Conservation (phyloP, 1,140 invertebrate genomes). For the Micrasema minimum region DNA sequence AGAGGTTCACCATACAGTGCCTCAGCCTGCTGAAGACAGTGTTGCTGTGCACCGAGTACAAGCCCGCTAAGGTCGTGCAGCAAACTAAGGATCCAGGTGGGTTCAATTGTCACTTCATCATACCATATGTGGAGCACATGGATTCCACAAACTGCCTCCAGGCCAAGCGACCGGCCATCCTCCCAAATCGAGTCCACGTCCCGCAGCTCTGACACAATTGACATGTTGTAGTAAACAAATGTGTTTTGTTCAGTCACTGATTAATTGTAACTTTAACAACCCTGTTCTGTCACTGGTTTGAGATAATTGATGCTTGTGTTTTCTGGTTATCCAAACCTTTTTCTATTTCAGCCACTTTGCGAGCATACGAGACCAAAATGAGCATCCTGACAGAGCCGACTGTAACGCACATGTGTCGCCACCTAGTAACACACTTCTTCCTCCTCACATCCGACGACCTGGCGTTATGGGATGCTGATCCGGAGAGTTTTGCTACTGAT, state of each 20-base stretch:
- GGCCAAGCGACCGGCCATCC: no score
- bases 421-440: constrained; percentile 90
- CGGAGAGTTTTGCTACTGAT: constrained; percentile 89
- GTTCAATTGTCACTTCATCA: neutral
- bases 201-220: no score
- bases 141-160: no score
- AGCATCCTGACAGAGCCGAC: constrained; percentile 59
- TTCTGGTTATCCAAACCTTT: no score
- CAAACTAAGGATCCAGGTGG: constrained; percentile 64
- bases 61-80: constrained; percentile 70
- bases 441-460: constrained; percentile 85
- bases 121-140: no score
- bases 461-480: constrained; percentile 89
- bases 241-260: no score
- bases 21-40: constrained; percentile 90
- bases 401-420: constrained; percentile 82
- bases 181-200: no score
- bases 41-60: constrained; percentile 80
- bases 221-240: no score
- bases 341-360: constrained; percentile 56
- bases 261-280: no score
- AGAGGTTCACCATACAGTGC: constrained; percentile 88
- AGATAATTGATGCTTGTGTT: no score
- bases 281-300: no score
- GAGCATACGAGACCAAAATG: constrained; percentile 76